phyloP scores from a whole-genome alignment of 2,888 invertebrate species.

The Leucoma salicis region DNA sequence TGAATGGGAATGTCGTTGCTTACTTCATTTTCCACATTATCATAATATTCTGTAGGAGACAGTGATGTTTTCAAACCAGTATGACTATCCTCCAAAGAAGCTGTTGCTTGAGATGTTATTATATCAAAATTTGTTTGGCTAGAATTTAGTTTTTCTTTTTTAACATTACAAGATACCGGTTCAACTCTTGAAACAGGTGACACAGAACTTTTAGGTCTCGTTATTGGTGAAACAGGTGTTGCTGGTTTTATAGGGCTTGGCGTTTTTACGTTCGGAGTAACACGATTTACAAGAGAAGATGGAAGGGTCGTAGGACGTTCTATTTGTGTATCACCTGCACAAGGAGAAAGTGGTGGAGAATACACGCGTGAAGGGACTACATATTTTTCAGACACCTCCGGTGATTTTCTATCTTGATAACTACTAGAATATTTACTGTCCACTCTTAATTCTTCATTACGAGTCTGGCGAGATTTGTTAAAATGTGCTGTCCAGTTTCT shows the following conservation, averaged over 20 bases:
- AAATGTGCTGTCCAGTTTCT: constrained; percentile 96
- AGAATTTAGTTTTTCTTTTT: constrained; percentile 53
- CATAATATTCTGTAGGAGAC: constrained; percentile 46
- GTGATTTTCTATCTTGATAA: constrained; percentile 65
- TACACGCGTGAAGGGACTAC: constrained; percentile 71
- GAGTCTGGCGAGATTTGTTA: constrained; percentile 86
- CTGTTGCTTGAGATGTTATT: constrained; percentile 31
- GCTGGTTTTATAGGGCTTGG: constrained; percentile 71
- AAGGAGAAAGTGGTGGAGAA: constrained; percentile 79
- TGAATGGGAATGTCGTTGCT: constrained; percentile 34
- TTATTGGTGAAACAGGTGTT: constrained; percentile 53
- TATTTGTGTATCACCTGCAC: constrained; percentile 81
- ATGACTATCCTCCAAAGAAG: constrained; percentile 44
- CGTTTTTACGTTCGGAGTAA: constrained; percentile 61
- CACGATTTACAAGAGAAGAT: constrained; percentile 60
- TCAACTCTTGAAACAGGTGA: constrained; percentile 56
- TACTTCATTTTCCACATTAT: constrained; percentile 35
- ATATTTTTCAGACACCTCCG: constrained; percentile 62
- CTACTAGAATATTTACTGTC: constrained; percentile 60
- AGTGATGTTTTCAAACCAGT: constrained; percentile 46
- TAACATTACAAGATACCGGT: constrained; percentile 45
- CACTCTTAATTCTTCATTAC: constrained; percentile 60
- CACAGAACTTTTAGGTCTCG: constrained; percentile 49
- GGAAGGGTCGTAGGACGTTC: constrained; percentile 72
- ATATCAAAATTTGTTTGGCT: constrained; percentile 42